phyloP scores from a whole-genome alignment of 2,888 invertebrate species.

The Drosophila histrio region DNA sequence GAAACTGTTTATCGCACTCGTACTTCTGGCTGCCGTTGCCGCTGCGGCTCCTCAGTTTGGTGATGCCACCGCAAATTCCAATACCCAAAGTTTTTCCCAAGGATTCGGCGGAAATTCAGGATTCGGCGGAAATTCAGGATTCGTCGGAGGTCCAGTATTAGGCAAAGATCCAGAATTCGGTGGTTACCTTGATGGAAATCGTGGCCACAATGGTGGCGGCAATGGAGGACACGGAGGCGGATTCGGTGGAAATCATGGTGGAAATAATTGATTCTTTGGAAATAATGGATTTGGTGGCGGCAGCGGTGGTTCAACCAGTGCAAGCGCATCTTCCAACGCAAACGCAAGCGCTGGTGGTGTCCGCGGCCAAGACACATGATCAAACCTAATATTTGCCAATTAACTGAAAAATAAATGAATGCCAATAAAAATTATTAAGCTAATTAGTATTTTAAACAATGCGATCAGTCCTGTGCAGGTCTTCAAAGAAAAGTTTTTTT shows the following conservation, averaged over 20 bases:
- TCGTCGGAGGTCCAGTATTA: slow-evolving; percentile 29
- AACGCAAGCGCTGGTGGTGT: background rate
- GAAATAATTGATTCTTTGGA: too few species aligned
- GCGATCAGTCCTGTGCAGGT: too few species aligned
- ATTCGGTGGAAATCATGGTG: background rate
- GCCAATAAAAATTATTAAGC: slow-evolving; percentile 35
- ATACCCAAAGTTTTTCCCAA: slow-evolving; percentile 14
- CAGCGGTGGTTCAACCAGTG: slow-evolving; percentile 1
- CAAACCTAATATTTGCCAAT: background rate
- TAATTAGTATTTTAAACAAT: too few species aligned
- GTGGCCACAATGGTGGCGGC: slow-evolving; percentile 9
- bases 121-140: background rate
- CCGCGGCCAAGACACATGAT: slow-evolving; percentile 25
- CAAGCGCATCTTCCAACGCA: slow-evolving; percentile 31
- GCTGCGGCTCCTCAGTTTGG: slow-evolving; percentile 39
- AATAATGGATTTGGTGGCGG: slow-evolving; percentile 2
- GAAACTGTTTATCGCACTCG: slow-evolving; percentile 58
- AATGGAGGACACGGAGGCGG: slow-evolving; percentile 1
- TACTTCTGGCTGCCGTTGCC: slow-evolving; percentile 45
- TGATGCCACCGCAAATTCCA: slow-evolving; percentile 10
- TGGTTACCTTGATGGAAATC: too few species aligned
- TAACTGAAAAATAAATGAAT: slow-evolving; percentile 19
- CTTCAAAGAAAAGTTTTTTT: too few species aligned
- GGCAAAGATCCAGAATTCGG: too few species aligned
- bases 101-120: slow-evolving; percentile 2